Evolutionary conservation across 2,113 vertebrate genomes (phyloP).

Genomic region (Craseonycteris thonglongyai): DNA sequence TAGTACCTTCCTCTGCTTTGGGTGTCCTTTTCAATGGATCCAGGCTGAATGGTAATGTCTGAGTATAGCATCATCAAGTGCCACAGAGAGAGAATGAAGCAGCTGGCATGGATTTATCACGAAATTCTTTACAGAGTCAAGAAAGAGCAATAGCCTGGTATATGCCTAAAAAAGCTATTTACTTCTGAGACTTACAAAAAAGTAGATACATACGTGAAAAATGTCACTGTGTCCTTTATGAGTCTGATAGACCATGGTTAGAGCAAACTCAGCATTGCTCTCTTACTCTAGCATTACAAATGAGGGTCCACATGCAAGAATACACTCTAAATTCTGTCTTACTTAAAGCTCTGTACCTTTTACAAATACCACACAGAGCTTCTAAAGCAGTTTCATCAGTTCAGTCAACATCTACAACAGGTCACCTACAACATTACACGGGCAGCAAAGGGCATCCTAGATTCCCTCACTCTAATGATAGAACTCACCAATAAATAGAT

Average conservation of each 20-base stretch:
- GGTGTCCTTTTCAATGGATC: neutral
- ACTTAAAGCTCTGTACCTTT: neutral
- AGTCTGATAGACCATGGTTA: neutral
- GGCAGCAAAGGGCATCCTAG: neutral
- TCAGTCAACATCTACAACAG: neutral
- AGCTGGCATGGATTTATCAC: neutral
- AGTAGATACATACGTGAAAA: neutral
- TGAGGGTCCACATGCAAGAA: neutral
- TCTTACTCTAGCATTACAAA: neutral
- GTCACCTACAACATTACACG: neutral
- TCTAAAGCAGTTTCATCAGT: neutral
- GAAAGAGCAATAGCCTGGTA: neutral
- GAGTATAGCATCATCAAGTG: neutral
- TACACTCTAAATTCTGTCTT: neutral
- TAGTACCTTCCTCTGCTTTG: neutral
- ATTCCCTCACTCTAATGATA: neutral
- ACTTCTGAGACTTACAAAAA: neutral
- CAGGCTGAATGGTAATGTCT: neutral
- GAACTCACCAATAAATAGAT: neutral
- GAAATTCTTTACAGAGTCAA: constrained; percentile 8
- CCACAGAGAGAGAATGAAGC: neutral
- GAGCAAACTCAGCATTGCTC: neutral
- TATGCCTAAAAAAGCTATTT: neutral
- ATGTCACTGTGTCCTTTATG: neutral
- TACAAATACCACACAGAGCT: neutral